These are phyloP conservation scores for Rhabdomys pumilio DNA, from an alignment of 2,797 vertebrate genomes.

Conservation along the genomic window DNA sequence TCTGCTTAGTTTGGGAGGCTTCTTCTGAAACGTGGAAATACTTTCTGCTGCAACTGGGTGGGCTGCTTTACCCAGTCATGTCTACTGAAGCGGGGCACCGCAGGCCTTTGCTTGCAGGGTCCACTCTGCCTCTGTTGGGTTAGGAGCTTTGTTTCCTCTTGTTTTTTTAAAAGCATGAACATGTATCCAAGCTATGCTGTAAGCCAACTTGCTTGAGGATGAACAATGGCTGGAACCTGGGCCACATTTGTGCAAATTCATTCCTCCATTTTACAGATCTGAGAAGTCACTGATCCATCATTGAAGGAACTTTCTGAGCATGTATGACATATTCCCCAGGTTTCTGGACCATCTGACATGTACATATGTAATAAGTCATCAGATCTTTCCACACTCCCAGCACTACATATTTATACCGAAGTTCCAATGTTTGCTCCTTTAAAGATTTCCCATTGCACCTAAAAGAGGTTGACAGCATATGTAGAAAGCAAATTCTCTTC, in stretches of 20 bases:
- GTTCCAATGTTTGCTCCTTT: neutral
- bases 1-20: neutral
- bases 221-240: neutral
- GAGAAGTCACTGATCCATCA: neutral
- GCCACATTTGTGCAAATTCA: neutral
- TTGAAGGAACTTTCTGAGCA: neutral
- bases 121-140: neutral
- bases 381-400: neutral
- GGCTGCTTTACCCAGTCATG: neutral
- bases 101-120: neutral
- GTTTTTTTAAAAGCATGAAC: neutral
- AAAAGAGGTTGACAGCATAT: no score
- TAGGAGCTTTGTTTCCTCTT: neutral
- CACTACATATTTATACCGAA: neutral
- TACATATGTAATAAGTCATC: neutral
- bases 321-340: neutral
- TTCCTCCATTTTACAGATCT: conserved; percentile 33
- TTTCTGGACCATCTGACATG: neutral
- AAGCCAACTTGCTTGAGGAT: neutral
- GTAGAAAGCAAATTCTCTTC: no score
- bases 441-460: neutral
- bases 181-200: neutral
- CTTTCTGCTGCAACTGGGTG: neutral
- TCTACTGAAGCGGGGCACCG: neutral
- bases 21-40: no score